Conservation (phyloP, 1,140 invertebrate genomes). For the Temnothorax nylanderi region DNA sequence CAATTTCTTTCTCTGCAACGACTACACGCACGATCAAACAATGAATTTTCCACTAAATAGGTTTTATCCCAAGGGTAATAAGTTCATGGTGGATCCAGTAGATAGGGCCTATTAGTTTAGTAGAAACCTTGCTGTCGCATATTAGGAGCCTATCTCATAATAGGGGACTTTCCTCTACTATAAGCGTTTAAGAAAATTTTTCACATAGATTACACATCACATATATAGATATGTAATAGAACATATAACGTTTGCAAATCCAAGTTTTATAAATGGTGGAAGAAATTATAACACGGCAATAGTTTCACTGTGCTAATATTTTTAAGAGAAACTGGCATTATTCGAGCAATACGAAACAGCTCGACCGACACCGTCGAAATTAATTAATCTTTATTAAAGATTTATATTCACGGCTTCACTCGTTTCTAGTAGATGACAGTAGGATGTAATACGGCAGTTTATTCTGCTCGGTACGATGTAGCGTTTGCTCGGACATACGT, state of each 20-base stretch:
- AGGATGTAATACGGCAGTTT: neutral
- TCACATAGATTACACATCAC: neutral
- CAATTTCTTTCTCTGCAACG: no score
- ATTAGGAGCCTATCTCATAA: no score
- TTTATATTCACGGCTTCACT: neutral
- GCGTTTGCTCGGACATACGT: conserved; percentile 7
- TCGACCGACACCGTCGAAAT: neutral
- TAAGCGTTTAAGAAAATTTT: neutral
- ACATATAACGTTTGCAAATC: neutral
- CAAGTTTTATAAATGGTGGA: neutral
- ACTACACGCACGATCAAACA: no score
- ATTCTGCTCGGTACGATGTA: conserved; percentile 13
- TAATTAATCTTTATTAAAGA: conserved; percentile 46
- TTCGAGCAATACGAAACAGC: neutral
- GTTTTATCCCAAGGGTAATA: no score
- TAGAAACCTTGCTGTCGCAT: no score
- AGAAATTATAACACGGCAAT: neutral
- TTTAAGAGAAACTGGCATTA: neutral
- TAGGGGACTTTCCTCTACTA: no score
- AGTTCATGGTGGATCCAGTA: no score
- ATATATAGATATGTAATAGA: neutral
- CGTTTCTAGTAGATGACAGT: neutral
- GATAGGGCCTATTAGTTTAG: no score
- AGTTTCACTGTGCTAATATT: neutral
- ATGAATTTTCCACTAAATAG: no score